Conservation (phyloP, 2,888 invertebrate genomes). For the Phyto melanocephala region DNA sequence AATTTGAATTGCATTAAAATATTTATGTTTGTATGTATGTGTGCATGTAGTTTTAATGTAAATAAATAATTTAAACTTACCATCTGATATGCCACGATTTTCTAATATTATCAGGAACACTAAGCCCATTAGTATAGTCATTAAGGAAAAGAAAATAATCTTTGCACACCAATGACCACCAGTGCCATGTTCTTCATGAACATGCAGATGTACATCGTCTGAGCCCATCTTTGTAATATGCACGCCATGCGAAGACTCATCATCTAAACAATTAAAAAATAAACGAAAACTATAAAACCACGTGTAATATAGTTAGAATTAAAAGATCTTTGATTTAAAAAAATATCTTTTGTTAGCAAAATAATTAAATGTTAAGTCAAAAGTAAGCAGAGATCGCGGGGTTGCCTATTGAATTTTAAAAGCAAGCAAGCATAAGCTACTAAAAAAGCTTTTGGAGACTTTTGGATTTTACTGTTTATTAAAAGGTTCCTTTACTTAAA, state of each 20-base stretch:
- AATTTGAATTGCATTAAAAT: conserved; percentile 34
- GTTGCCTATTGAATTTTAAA: no score
- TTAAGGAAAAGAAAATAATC: conserved; percentile 87
- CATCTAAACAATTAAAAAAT: conserved; percentile 68
- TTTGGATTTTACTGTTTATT: not conserved
- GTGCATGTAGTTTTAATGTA: not conserved
- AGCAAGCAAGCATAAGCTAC: not conserved
- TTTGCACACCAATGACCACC: conserved; percentile 92
- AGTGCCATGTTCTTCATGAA: conserved; percentile 87
- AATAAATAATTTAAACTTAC: conserved; percentile 84
- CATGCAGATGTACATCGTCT: conserved; percentile 88
- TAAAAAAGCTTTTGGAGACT: not conserved
- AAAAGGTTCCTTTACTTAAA: not conserved
- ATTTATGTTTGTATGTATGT: conserved; percentile 25
- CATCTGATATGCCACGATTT: conserved; percentile 87
- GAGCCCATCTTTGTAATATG: conserved; percentile 79
- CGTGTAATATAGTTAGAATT: not conserved
- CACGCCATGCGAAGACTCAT: conserved; percentile 78
- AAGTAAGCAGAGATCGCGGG: not conserved
- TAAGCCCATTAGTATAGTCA: conserved; percentile 85
- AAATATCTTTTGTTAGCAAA: no score
- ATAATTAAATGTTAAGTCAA: not conserved
- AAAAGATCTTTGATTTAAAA: no score
- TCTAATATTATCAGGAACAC: conserved; percentile 89
- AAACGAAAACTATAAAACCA: not conserved